A percentile compares a stretch with the other conserved stretches of the same genome.
phyloP scores from a whole-genome alignment of 2,113 vertebrate species.

The Megaceryle torquata region DNA sequence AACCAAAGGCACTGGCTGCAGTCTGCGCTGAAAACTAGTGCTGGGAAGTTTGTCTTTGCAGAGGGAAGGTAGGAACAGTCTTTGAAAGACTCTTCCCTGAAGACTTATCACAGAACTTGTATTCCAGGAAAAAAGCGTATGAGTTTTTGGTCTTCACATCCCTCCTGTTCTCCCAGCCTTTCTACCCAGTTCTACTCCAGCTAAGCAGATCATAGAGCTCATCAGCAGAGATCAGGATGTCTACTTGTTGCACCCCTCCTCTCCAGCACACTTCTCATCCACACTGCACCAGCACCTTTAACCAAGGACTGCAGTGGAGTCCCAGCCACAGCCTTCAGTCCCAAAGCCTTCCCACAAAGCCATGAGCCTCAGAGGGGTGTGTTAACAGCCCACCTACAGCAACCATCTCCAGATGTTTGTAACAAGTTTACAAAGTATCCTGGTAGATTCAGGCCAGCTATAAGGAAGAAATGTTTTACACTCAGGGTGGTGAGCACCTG shows the following conservation, averaged over 20 bases:
- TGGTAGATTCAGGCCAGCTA: too few species aligned
- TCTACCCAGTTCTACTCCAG: neutral
- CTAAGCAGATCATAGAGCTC: neutral
- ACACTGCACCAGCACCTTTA: neutral
- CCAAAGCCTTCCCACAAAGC: neutral
- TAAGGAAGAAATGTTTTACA: too few species aligned
- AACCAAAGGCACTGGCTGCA: neutral
- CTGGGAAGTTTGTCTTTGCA: neutral
- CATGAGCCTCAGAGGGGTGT: rapidly evolving
- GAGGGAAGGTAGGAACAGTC: neutral
- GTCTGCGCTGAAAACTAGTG: neutral
- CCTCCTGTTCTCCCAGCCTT: neutral
- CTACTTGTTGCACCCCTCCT: neutral
- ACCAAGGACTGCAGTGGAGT: neutral
- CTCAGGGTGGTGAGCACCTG: too few species aligned
- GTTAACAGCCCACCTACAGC: neutral
- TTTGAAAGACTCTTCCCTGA: neutral
- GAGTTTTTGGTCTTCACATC: neutral
- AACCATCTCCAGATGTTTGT: neutral
- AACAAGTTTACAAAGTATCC: neutral
- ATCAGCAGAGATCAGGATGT: too few species aligned
- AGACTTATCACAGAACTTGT: neutral
- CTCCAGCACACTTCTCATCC: neutral
- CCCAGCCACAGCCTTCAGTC: neutral
- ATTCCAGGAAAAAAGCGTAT: neutral